Conservation (phyloP, 2,797 vertebrate genomes). For the Notolabrus celidotus region DNA sequence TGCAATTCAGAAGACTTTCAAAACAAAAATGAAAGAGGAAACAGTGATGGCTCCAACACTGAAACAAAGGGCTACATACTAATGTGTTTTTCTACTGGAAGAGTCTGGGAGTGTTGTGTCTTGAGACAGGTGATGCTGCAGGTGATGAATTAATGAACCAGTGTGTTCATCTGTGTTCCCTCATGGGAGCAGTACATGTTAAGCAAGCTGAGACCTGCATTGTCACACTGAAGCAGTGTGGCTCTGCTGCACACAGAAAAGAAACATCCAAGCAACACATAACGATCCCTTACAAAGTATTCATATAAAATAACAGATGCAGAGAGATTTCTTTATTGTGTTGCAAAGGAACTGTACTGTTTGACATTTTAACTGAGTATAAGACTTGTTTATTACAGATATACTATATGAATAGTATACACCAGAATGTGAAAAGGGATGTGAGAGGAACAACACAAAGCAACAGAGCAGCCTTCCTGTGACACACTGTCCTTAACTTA, state of each 20-base stretch:
- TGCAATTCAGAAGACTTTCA: neutral
- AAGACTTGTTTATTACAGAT: neutral
- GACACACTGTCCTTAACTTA: too few relatives aligned
- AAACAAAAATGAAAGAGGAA: neutral
- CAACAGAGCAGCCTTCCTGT: too few relatives aligned
- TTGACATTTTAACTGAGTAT: conserved; percentile 6
- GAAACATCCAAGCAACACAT: neutral
- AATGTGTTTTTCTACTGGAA: conserved; percentile 49
- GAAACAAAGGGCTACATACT: neutral
- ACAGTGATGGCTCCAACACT: neutral
- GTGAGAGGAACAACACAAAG: too few relatives aligned
- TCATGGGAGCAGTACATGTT: conserved; percentile 64
- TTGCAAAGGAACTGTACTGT: conserved; percentile 19
- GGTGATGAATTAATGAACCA: conserved; percentile 75
- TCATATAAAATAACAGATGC: neutral
- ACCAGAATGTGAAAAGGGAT: neutral
- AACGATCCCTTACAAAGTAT: neutral
- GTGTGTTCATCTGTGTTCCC: conserved; percentile 26
- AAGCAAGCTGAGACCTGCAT: conserved; percentile 83
- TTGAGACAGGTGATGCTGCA: conserved; percentile 55
- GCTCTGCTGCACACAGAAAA: neutral
- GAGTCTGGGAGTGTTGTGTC: conserved; percentile 29
- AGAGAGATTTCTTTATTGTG: conserved; percentile 21
- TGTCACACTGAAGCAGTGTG: conserved; percentile 30
- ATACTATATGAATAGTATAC: conserved; percentile 13